A percentile compares a stretch with the other conserved stretches of the same genome.
These are phyloP conservation scores for Diloba caeruleocephala DNA, from an alignment of 2,888 invertebrate species.

Conservation along the genomic window DNA sequence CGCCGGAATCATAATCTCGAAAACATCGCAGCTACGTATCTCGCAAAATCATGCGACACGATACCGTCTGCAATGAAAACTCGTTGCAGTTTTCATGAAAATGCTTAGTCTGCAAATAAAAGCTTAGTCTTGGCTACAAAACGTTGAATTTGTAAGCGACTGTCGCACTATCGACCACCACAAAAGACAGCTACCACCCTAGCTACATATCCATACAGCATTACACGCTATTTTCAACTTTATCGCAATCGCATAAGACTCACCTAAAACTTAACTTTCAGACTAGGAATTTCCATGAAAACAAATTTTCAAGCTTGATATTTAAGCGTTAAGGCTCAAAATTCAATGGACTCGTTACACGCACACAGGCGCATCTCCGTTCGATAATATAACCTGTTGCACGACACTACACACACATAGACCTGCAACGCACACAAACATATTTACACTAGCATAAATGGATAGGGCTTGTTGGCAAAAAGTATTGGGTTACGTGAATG, in stretches of 20 bases:
- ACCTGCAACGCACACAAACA: conserved; percentile 37
- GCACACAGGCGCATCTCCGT: conserved; percentile 51
- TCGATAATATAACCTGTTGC: conserved; percentile 65
- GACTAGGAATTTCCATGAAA: conserved; percentile 7
- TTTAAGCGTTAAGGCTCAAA: not conserved
- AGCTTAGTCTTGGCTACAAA: conserved; percentile 23
- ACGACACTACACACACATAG: conserved; percentile 50
- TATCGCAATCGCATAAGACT: not conserved
- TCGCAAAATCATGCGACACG: not conserved
- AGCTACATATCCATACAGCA: conserved; percentile 16
- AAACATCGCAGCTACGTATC: not conserved
- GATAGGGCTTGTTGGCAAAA: conserved; percentile 46
- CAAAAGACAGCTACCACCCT: conserved; percentile 39
- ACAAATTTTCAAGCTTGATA: not conserved
- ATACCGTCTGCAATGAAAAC: conserved; percentile 3
- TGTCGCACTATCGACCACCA: conserved; percentile 54
- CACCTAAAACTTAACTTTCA: conserved; percentile 1
- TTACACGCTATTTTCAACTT: conserved; percentile 24
- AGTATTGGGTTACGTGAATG: conserved; percentile 50
- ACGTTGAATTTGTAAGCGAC: conserved; percentile 50
- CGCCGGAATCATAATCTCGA: too few species aligned
- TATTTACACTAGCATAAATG: conserved; percentile 43
- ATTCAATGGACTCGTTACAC: conserved; percentile 26
- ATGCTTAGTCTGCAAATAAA: conserved; percentile 39
- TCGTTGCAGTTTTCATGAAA: conserved; percentile 24